These are phyloP conservation scores for Threskiornis aethiopicus DNA, from an alignment of 2,797 vertebrate genomes.

Conservation along the genomic window DNA sequence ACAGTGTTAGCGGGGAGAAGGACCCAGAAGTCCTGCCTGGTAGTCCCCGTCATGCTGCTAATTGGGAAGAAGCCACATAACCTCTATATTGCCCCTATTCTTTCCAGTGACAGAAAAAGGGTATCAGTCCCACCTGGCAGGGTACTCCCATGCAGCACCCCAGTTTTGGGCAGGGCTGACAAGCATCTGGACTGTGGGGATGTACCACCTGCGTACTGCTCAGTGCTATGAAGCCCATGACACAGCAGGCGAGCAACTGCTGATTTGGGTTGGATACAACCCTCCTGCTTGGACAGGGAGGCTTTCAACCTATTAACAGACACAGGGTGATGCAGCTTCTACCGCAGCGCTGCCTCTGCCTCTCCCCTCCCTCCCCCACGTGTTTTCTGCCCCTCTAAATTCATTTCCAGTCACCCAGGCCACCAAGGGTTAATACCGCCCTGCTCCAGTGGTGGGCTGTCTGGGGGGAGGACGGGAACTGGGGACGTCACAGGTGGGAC, in stretches of 20 bases:
- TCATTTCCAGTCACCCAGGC: neutral
- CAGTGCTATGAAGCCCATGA: fast-evolving
- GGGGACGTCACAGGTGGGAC: slow-evolving; percentile 44
- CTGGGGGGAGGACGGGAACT: neutral
- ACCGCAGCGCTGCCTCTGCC: fast-evolving
- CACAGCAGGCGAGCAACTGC: neutral
- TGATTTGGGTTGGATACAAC: neutral
- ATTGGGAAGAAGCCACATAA: neutral
- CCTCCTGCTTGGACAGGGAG: neutral
- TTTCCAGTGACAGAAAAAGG: neutral
- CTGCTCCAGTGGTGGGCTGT: neutral
- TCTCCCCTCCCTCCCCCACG: fast-evolving
- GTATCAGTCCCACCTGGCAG: neutral
- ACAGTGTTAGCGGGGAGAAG: fast-evolving
- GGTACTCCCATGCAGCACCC: neutral
- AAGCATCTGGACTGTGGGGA: neutral
- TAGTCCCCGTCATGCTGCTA: neutral
- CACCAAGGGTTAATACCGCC: neutral
- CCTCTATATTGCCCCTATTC: neutral
- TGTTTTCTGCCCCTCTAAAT: neutral
- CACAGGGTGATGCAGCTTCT: neutral
- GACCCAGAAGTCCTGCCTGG: neutral
- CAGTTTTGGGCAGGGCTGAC: neutral
- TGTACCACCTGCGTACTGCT: neutral
- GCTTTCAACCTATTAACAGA: neutral